These are phyloP conservation scores for Rhopalosiphum nymphaeae DNA, from an alignment of 2,888 invertebrate species.

Conservation along the genomic window DNA sequence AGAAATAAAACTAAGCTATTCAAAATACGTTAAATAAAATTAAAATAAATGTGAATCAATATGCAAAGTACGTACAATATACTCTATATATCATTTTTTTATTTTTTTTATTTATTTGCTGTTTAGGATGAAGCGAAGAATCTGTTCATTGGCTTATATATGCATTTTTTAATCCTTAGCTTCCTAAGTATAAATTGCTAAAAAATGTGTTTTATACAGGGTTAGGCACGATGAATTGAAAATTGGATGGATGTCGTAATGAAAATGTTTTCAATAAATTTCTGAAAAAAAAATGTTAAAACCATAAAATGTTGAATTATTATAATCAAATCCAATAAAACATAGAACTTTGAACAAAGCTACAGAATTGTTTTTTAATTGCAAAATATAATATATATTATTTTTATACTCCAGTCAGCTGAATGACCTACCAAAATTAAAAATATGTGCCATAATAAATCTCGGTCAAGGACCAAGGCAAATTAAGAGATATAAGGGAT, in stretches of 20 bases:
- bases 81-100: not conserved
- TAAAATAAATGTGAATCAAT: not conserved
- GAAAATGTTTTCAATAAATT: not conserved
- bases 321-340: not conserved
- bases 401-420: not conserved
- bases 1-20: not conserved
- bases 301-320: not conserved
- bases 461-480: not conserved
- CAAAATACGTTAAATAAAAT: conserved; percentile 2
- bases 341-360: not conserved
- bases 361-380: not conserved
- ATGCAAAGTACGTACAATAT: not conserved
- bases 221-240: not conserved
- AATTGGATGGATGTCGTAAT: not conserved
- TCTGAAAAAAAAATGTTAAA: not conserved
- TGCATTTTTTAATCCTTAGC: not conserved
- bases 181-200: not conserved
- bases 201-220: not conserved
- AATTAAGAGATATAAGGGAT: not conserved
- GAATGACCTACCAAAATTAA: not conserved
- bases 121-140: not conserved
- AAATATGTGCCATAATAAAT: not conserved
- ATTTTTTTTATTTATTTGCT: not conserved
- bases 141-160: not conserved
- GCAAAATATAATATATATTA: not conserved